These are phyloP conservation scores for Amphiura filiformis DNA, from an alignment of 35 echinoderm and acorn worm genomes.

Conservation along the genomic window DNA sequence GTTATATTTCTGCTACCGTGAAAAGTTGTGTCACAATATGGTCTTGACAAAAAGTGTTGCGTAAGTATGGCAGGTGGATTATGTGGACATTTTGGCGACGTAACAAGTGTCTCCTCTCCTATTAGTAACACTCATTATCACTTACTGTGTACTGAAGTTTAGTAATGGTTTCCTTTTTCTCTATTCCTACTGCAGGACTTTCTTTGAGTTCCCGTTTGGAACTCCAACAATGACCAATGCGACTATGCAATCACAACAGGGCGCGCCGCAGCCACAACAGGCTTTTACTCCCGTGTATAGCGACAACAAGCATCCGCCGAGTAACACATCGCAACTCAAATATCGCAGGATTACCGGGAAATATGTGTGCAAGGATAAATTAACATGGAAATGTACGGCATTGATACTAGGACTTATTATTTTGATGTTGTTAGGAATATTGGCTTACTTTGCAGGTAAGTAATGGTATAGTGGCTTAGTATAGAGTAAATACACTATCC, in stretches of 20 bases:
- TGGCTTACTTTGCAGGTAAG: conserved; percentile 84
- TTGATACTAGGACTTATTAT: conserved; percentile 63
- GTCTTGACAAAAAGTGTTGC: no score
- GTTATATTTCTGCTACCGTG: no score
- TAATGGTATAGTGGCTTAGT: not conserved
- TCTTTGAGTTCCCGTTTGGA: conserved; percentile 28
- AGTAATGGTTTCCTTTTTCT: no score
- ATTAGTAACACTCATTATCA: no score
- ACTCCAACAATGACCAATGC: conserved; percentile 1
- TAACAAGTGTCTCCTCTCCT: no score
- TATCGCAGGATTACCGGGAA: conserved; percentile 34
- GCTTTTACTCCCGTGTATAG: conserved; percentile 37
- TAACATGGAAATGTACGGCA: conserved; percentile 74
- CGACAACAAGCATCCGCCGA: conserved; percentile 27
- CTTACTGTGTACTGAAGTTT: no score
- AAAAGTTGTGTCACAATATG: no score
- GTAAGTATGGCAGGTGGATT: no score
- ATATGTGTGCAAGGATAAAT: conserved; percentile 56
- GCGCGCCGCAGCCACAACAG: not conserved
- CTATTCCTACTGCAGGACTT: not conserved
- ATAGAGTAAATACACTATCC: no score
- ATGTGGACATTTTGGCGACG: no score
- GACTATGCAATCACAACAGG: not conserved
- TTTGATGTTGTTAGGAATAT: conserved; percentile 54
- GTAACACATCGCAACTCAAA: conserved; percentile 23